Evolutionary conservation across 2,888 invertebrate genomes (phyloP).

Genomic region (Melieria crassipennis): DNA sequence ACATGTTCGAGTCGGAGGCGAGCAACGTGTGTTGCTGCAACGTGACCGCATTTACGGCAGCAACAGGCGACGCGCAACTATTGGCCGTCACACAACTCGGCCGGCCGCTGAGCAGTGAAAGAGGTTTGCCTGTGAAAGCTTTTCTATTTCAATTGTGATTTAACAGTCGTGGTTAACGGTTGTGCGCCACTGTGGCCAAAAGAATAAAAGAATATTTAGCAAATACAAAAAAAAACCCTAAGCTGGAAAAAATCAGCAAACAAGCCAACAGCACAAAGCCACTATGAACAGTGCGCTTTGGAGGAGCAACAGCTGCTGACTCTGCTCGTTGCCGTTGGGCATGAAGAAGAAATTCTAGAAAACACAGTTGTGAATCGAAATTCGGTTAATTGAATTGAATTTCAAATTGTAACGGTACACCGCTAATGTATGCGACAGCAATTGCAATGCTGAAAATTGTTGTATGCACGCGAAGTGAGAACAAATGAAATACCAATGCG

Average conservation of each 20-base stretch:
- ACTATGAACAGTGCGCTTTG: too few relatives aligned
- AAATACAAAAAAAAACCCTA: background rate
- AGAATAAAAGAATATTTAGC: conserved; percentile 6
- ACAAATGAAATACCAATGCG: too few relatives aligned
- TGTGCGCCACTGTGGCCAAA: conserved; percentile 32
- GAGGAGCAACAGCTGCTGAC: too few relatives aligned
- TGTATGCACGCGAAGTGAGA: too few relatives aligned
- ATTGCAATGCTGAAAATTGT: too few relatives aligned
- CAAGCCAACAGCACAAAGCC: conserved; percentile 1
- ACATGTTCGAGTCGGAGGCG: conserved; percentile 32
- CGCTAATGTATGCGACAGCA: too few relatives aligned
- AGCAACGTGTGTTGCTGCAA: conserved; percentile 52
- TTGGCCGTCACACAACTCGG: conserved; percentile 9
- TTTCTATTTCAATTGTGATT: conserved; percentile 61
- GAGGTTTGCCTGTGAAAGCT: conserved; percentile 55
- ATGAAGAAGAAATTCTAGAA: too few relatives aligned
- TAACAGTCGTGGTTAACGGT: conserved; percentile 47
- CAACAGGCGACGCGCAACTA: background rate
- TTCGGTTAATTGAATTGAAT: too few relatives aligned
- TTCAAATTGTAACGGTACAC: too few relatives aligned
- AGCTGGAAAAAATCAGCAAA: conserved; percentile 10
- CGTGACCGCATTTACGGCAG: conserved; percentile 52
- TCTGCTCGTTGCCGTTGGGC: too few relatives aligned
- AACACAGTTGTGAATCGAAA: too few relatives aligned
- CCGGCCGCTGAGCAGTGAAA: conserved; percentile 44